Conservation (phyloP, 1,140 invertebrate species). For the Sycobia sp. region DNA sequence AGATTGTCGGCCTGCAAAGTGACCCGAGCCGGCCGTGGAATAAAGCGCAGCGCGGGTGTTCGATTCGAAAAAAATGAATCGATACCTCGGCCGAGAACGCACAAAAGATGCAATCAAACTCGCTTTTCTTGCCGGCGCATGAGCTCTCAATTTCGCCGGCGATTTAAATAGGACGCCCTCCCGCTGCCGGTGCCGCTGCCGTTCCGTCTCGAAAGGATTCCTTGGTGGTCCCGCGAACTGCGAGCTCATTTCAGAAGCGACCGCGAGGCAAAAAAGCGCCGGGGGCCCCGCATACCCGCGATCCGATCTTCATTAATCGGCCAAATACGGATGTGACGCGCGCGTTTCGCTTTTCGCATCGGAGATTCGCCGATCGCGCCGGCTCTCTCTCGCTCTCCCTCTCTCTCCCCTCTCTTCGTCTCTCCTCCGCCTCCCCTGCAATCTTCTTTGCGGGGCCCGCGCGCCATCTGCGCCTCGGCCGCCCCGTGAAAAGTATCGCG, state of each 20-base stretch:
- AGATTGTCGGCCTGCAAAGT: too few relatives aligned
- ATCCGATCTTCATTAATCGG: conserved; percentile 22
- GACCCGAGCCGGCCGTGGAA: too few relatives aligned
- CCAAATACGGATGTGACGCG: conserved; percentile 27
- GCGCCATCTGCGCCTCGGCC: too few relatives aligned
- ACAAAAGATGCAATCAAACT: conserved; percentile 24
- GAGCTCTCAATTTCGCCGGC: conserved; percentile 23
- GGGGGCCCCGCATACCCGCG: conserved; percentile 2
- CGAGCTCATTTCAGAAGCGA: conserved; percentile 4
- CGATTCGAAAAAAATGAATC: not conserved
- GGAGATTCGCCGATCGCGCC: not conserved
- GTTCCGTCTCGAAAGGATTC: too few relatives aligned
- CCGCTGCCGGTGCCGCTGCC: too few relatives aligned
- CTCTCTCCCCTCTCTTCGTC: too few relatives aligned
- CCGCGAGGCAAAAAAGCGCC: not conserved
- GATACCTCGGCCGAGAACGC: not conserved
- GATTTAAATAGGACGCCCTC: conserved; percentile 8
- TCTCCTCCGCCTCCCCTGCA: too few relatives aligned
- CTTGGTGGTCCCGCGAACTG: not conserved
- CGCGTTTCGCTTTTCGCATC: conserved; percentile 10
- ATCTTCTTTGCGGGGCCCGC: too few relatives aligned
- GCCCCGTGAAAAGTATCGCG: conserved; percentile 22
- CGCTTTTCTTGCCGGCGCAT: not conserved
- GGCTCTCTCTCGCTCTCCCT: too few relatives aligned
- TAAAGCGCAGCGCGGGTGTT: not conserved